Percentiles rank a stretch among this genome's conserved stretches.
Evolutionary conservation across 1,140 invertebrate genomes (phyloP).

Genomic region (Agraylea sexmaculata): DNA sequence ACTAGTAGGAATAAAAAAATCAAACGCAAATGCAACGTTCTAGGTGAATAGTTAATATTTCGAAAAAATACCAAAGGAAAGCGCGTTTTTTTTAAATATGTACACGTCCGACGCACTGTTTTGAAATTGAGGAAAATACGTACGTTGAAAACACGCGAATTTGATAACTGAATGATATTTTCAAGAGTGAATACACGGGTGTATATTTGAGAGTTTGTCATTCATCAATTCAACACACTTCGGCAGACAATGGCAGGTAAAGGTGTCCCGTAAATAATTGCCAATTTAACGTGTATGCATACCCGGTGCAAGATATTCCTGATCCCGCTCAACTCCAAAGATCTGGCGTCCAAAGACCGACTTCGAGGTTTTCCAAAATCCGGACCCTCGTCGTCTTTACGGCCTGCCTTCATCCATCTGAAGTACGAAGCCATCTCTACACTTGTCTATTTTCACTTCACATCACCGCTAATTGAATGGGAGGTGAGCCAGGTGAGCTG

Average conservation of each 20-base stretch:
- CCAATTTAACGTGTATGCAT: slow-evolving; percentile 26
- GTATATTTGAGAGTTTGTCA: slow-evolving; percentile 11
- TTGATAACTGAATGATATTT: background rate
- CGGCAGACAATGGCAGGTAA: background rate
- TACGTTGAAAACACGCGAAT: background rate
- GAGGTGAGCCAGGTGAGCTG: background rate
- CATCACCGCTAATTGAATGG: background rate
- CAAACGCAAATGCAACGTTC: too few species aligned
- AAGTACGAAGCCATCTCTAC: slow-evolving; percentile 54
- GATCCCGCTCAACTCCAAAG: slow-evolving; percentile 58
- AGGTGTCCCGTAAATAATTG: background rate
- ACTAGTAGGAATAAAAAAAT: too few species aligned
- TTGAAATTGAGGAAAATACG: slow-evolving; percentile 5
- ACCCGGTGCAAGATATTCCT: slow-evolving; percentile 40
- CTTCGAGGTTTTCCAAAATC: slow-evolving; percentile 54
- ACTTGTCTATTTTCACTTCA: background rate
- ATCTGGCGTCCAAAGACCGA: slow-evolving; percentile 62
- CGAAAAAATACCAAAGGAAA: slow-evolving; percentile 1
- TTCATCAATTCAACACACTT: background rate
- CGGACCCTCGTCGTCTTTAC: slow-evolving; percentile 45
- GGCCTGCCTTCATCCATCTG: slow-evolving; percentile 56
- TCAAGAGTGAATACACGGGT: background rate
- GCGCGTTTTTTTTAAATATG: slow-evolving; percentile 1
- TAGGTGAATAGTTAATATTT: too few species aligned
- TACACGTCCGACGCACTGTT: background rate